Base-by-base conservation (phyloP, 2,888 invertebrate genomes). In the Tipula confusa region DNA sequence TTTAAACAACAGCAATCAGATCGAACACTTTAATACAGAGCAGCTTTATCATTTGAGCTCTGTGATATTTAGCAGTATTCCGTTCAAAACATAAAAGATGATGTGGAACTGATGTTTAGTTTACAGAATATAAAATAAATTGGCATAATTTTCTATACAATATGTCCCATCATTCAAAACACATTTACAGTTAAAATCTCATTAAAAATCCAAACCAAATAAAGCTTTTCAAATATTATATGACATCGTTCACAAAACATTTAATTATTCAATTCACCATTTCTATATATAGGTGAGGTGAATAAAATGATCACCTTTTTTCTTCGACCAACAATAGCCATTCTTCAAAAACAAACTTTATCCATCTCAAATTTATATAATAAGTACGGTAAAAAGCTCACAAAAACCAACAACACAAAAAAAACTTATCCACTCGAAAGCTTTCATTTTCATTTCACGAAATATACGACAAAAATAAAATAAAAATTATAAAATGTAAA, bases 271-370 rank as follows among this genome's bases (percentile, higher is more conserved):
- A 64, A 64, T 24, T 11, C 9, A 24, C 24, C n/a, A n/a, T n/a
- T n/a, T n/a, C n/a, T n/a, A n/a, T n/a, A n/a, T n/a, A n/a, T n/a
- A 64, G 64, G 24, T 24, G 24, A 24, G 64, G 64, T 64, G 64
- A 9, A 24, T 24, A 24, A 64, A 3, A 64, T 24, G n/a, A n/a
- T 9, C 24, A 64, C 7, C 24, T 2, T 11, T 24, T 11, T 64
- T 64, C 64, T 64, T 64, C 24, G 64, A 24, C 9, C 64, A 64
- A 64, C 64, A 64, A 64, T 64, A 24, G 64, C 64, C 64, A 24
- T 64, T 64, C 64, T 64, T 64, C 64, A 64, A 64, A n/a, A 64
- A 64, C 64, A 64, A 64, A 64, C 64, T 64, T 64, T 64, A 24
- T 64, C 24, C 64, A 64, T 64, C 24, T 64, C 7, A 64, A 11